A percentile compares a stretch with the other conserved stretches of the same genome.
Conservation (phyloP, 2,888 invertebrate genomes). For the Xylota sylvarum region DNA sequence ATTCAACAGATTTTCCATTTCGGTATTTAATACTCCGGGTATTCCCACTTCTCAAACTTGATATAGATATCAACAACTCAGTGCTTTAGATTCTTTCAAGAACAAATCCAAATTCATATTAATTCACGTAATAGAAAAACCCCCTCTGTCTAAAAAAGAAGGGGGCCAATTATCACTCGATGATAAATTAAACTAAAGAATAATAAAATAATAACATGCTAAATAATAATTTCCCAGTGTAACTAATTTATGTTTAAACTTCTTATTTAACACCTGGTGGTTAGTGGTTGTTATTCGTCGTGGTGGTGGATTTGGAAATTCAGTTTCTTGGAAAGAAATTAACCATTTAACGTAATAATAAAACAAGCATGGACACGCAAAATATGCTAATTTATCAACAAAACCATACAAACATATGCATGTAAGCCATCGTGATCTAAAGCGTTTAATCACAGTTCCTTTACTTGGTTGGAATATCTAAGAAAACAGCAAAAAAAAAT, state of each 20-base stretch:
- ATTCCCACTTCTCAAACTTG: too few species aligned
- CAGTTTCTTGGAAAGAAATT: constrained; percentile 17
- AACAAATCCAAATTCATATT: neutral
- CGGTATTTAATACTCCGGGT: too few species aligned
- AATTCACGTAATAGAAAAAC: neutral
- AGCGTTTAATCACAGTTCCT: constrained; percentile 6
- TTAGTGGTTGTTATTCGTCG: neutral
- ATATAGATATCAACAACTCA: too few species aligned
- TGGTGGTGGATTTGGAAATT: constrained; percentile 8
- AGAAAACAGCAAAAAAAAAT: neutral
- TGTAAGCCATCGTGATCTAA: neutral
- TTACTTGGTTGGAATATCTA: neutral
- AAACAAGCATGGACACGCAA: constrained; percentile 22
- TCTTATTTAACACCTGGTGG: constrained; percentile 9
- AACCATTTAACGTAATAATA: constrained; percentile 31
- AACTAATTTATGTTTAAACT: neutral
- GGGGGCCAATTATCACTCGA: neutral
- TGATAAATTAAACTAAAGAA: neutral
- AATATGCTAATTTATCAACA: constrained; percentile 17
- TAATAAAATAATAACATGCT: constrained; percentile 10
- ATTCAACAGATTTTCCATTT: too few species aligned
- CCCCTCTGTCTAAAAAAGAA: neutral
- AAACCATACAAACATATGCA: neutral
- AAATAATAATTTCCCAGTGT: neutral
- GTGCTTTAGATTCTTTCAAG: neutral